Base-by-base conservation (phyloP, 2,888 invertebrate genomes). In the Sialis fuliginosa region DNA sequence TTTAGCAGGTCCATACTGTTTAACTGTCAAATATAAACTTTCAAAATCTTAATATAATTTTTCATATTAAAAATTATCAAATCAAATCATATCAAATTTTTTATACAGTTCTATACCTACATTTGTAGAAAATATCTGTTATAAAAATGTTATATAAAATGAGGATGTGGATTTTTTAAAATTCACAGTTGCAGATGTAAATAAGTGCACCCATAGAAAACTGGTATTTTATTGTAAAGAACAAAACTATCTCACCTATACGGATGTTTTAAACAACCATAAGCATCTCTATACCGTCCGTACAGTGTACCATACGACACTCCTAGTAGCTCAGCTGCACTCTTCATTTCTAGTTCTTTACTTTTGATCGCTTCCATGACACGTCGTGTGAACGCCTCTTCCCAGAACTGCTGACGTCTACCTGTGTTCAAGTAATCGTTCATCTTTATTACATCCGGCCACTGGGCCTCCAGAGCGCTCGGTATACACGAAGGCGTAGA, bases 301-400 rank as follows among this genome's bases (percentile, higher is more conserved):
- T 91, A 90, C 6, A 91, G 71, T 0, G 90, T 90, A 5, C 90
- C 90, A 67, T 91, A 91, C 42, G 88, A 89, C 1, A 91, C 90
- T 2, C 90, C 90, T 42, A 90, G 69, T 48, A 91, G 75, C 62
- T 90, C 88, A 2, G 90, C 89, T 3, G 88, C 90, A 54, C 86
- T 86, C 66, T 91, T 91, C 90, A 91, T 90, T 67, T 91, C 90
- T 59, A 91, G 64, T 69, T 88, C 88, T 65, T 90, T 90, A 52
- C 85, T 81, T 57, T 89, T 81, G 32, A 90, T 89, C 12, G 87
- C 85, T 61, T 90, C 89, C 82, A 90, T 85, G 39, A 90, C 79
- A 59, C 88, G 69, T 62, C 85, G 82, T 33, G 89, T 89, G 58
- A 88, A 89, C 42, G 85, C 81, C 62, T 90, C 90, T 60, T 90